A percentile compares a stretch with the other conserved stretches of the same genome.
These are phyloP conservation scores for Zoanthus gigantus DNA, from an alignment of 92 coral and sea anemone genomes.

Conservation along the genomic window DNA sequence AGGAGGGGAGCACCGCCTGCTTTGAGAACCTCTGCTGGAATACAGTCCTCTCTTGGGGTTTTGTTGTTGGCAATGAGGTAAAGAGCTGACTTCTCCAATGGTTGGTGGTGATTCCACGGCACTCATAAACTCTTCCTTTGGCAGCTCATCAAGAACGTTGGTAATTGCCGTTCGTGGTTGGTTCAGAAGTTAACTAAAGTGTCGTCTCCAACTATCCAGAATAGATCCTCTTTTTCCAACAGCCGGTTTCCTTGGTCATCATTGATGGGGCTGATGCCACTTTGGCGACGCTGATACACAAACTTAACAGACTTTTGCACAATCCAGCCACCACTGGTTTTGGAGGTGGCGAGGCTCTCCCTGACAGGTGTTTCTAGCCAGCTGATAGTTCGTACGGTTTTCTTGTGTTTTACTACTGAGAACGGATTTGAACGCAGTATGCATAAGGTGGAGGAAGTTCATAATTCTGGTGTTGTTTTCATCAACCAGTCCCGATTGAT, in stretches of 20 bases:
- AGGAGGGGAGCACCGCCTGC: not conserved
- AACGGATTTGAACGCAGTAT: too few relatives aligned
- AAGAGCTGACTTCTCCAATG: not conserved
- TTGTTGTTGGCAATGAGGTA: not conserved
- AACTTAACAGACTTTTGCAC: not conserved
- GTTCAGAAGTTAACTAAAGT: not conserved
- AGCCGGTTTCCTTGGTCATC: not conserved
- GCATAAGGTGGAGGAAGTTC: too few relatives aligned
- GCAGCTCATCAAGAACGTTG: not conserved
- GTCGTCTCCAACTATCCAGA: not conserved
- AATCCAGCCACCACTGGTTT: too few relatives aligned
- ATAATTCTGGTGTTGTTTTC: not conserved
- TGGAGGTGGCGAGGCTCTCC: too few relatives aligned
- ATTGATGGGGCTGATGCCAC: not conserved
- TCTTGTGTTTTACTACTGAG: too few relatives aligned
- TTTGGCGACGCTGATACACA: not conserved
- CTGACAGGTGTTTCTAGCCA: too few relatives aligned
- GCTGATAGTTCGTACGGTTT: too few relatives aligned
- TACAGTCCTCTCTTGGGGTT: constrained; percentile 14
- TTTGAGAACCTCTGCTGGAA: constrained; percentile 7
- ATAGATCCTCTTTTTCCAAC: not conserved
- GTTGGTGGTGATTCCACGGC: not conserved
- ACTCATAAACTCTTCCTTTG: not conserved
- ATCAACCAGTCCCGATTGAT: too few relatives aligned
- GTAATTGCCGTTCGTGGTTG: not conserved